Percentiles rank a stretch among this genome's conserved stretches.
Evolutionary conservation across 2,888 invertebrate species (phyloP).

Genomic region (Melanostoma mellinum): DNA sequence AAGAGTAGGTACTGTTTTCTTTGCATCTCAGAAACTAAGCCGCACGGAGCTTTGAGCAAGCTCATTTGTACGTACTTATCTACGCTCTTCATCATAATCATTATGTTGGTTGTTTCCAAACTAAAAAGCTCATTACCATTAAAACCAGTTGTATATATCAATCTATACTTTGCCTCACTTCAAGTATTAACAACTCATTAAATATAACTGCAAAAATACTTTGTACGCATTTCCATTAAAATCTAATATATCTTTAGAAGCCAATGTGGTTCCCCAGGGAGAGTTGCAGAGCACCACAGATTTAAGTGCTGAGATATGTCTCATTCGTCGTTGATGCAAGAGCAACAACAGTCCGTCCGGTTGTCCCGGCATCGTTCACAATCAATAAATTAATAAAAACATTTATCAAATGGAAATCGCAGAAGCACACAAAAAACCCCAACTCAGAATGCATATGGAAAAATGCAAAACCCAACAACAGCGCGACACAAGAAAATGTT

Average conservation of each 20-base stretch:
- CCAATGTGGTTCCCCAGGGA: slow-evolving; percentile 43
- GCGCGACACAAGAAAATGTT: slow-evolving; percentile 69
- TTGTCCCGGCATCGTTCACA: slow-evolving; percentile 50
- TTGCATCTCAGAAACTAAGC: no score
- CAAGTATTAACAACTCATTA: slow-evolving; percentile 25
- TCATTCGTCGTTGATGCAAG: slow-evolving; percentile 4
- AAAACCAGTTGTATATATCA: no score
- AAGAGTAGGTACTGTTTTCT: no score
- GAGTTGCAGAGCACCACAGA: slow-evolving; percentile 1
- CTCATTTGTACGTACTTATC: no score
- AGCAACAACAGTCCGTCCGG: neutral
- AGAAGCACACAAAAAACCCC: slow-evolving; percentile 33
- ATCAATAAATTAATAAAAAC: slow-evolving; percentile 73
- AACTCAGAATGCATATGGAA: slow-evolving; percentile 68
- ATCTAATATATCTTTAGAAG: slow-evolving; percentile 67
- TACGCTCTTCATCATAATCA: no score
- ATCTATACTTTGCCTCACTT: neutral
- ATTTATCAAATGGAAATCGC: slow-evolving; percentile 72
- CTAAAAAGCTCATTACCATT: no score
- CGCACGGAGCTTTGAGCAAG: no score
- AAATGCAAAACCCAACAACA: slow-evolving; percentile 70
- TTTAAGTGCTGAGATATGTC: slow-evolving; percentile 37
- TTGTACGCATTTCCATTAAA: slow-evolving; percentile 63
- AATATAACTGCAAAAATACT: slow-evolving; percentile 47
- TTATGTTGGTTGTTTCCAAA: no score